These are phyloP conservation scores for Acipenser oxyrinchus DNA, from an alignment of 2,797 vertebrate species.

Conservation along the genomic window DNA sequence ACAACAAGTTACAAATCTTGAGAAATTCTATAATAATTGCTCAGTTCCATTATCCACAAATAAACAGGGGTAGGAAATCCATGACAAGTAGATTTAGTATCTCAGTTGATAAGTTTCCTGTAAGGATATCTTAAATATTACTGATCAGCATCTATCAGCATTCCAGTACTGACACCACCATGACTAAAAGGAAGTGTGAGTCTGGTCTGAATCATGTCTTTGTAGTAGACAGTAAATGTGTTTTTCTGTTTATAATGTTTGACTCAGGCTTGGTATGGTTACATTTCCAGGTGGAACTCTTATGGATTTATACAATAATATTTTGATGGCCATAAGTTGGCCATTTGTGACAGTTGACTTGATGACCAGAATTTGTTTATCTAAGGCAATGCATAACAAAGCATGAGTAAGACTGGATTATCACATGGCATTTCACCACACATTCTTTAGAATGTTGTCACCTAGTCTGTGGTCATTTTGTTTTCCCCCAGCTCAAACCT, in stretches of 20 bases:
- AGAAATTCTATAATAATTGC: not conserved
- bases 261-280: not conserved
- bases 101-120: not conserved
- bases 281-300: not conserved
- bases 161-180: not conserved
- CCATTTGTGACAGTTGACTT: not conserved
- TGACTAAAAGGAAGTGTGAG: slow-evolving; percentile 2
- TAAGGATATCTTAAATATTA: not conserved
- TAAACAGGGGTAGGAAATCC: too few relatives aligned
- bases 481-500: not conserved
- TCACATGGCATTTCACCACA: not conserved
- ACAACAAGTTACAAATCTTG: not conserved
- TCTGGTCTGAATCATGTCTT: not conserved
- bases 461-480: not conserved
- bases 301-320: not conserved
- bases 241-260: not conserved
- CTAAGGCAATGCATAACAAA: slow-evolving; percentile 1
- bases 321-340: not conserved
- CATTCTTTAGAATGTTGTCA: not conserved
- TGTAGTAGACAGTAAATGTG: not conserved
- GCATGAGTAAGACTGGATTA: not conserved
- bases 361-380: not conserved
- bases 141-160: not conserved
- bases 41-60: too few relatives aligned
- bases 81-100: not conserved